phyloP scores from a whole-genome alignment of 92 coral and sea anemone species.

The Siderastrea siderea region DNA sequence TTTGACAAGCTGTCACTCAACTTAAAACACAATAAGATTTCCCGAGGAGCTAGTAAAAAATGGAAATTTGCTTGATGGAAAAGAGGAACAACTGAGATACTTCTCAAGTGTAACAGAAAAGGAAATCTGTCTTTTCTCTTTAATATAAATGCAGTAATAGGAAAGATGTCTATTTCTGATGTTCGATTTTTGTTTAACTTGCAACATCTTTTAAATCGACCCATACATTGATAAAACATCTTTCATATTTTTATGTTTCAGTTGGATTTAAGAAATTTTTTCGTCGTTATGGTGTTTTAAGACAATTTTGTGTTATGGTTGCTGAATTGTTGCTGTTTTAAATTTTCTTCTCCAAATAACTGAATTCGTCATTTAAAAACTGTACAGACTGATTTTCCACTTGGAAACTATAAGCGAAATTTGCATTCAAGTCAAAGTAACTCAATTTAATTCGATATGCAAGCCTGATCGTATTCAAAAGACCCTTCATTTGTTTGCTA shows the following conservation, averaged over 20 bases:
- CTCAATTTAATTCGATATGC: slow-evolving; percentile 4
- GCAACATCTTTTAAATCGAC: neutral
- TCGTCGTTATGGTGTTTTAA: neutral
- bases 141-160: neutral
- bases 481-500: neutral
- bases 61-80: neutral
- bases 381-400: neutral
- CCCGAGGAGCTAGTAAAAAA: slow-evolving; percentile 29
- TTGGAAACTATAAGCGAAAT: neutral
- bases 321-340: neutral
- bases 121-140: slow-evolving; percentile 13
- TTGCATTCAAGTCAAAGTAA: slow-evolving; percentile 12
- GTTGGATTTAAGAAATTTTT: neutral
- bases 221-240: neutral
- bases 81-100: slow-evolving; percentile 22
- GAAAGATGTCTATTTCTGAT: neutral
- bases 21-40: slow-evolving; percentile 20
- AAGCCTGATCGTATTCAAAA: neutral
- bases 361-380: neutral
- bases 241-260: neutral
- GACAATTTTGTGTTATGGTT: neutral
- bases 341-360: neutral
- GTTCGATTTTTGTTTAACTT: neutral
- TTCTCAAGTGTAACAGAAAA: slow-evolving; percentile 7
- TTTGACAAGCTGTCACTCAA: slow-evolving; percentile 54